Conservation (phyloP, 2,888 invertebrate species). For the Leptinotarsa rubiginosa region DNA sequence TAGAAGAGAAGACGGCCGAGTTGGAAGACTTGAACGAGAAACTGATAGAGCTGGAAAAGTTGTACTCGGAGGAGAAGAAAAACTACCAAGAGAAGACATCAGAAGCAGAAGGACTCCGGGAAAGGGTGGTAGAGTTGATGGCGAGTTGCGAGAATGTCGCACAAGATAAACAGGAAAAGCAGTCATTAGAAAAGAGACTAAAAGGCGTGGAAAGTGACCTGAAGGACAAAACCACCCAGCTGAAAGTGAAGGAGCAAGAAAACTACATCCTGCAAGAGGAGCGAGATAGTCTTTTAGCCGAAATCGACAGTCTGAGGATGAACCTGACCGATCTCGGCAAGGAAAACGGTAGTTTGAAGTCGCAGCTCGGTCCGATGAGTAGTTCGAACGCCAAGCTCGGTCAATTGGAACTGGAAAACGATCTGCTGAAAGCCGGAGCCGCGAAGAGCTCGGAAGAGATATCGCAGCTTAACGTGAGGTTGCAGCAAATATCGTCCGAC, state of each 20-base stretch:
- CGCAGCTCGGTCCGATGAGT: constrained; percentile 21
- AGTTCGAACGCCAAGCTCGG: constrained; percentile 23
- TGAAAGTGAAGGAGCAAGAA: constrained; percentile 38
- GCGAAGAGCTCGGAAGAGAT: constrained; percentile 53
- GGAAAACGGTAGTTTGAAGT: constrained; percentile 27
- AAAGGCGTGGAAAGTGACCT: constrained; percentile 32
- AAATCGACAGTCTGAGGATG: constrained; percentile 41
- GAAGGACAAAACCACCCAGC: constrained; percentile 26
- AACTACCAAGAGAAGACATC: constrained; percentile 24
- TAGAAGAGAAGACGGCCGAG: constrained; percentile 34
- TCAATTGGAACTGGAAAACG: constrained; percentile 37
- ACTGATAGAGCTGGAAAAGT: constrained; percentile 35
- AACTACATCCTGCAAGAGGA: constrained; percentile 38
- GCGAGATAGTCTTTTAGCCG: constrained; percentile 38
- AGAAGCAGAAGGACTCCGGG: not conserved
- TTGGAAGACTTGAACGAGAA: constrained; percentile 28
- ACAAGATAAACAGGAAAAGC: constrained; percentile 34
- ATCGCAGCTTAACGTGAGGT: constrained; percentile 54
- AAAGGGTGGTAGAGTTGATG: constrained; percentile 31
- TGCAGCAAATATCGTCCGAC: constrained; percentile 57
- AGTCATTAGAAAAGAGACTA: constrained; percentile 16
- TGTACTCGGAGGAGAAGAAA: constrained; percentile 28
- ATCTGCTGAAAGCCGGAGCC: constrained; percentile 39
- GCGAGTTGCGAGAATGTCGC: constrained; percentile 27
- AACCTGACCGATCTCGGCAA: constrained; percentile 41